Conservation (phyloP, 2,797 vertebrate species). For the Propithecus perrieri region DNA sequence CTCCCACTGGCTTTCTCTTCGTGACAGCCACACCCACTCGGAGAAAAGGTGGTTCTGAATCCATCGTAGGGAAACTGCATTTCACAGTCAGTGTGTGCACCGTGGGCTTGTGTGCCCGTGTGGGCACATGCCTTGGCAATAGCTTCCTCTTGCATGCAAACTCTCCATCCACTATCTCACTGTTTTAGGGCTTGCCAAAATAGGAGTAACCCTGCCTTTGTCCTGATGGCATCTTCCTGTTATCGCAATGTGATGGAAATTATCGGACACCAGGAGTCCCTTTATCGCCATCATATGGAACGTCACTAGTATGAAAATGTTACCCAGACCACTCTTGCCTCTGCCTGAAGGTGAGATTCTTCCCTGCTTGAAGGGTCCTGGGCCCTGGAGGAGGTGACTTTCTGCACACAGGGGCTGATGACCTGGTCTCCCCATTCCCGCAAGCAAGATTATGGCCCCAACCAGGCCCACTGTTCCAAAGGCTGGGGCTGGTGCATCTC, state of each 20-base stretch:
- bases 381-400: not conserved
- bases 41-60: not conserved
- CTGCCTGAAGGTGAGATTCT: not conserved
- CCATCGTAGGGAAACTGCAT: not conserved
- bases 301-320: not conserved
- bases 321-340: not conserved
- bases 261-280: not conserved
- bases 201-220: not conserved
- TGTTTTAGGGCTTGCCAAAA: not conserved
- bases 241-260: not conserved
- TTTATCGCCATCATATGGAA: not conserved
- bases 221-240: not conserved
- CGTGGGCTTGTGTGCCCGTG: rapidly evolving
- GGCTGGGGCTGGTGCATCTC: not conserved
- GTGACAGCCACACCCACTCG: not conserved
- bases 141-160: not conserved
- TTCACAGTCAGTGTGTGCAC: rapidly evolving
- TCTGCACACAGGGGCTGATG: not conserved
- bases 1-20: not conserved
- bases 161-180: not conserved
- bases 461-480: not conserved
- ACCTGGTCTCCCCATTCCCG: not conserved
- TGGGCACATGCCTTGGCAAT: not conserved
- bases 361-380: not conserved
- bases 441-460: not conserved